Conservation (phyloP, 2,888 invertebrate genomes). For the Tetragonisca angustula region DNA sequence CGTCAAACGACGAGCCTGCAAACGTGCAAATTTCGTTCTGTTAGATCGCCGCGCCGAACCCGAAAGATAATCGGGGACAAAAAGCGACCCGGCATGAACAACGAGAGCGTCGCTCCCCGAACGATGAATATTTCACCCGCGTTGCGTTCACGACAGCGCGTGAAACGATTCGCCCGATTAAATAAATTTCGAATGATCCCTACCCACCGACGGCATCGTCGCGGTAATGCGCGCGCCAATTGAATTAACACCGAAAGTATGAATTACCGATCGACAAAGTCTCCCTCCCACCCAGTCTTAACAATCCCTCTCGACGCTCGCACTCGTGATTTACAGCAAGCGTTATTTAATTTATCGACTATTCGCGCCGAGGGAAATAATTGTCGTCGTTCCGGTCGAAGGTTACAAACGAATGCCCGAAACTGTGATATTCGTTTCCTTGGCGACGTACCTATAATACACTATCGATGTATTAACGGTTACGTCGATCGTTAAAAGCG, state of each 20-base stretch:
- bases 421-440: conserved; percentile 53
- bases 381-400: conserved; percentile 33
- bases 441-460: conserved; percentile 35
- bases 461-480: conserved; percentile 59
- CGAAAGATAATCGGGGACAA: not conserved
- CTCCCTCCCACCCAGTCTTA: conserved; percentile 11
- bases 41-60: not conserved
- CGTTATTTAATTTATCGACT: conserved; percentile 51
- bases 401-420: conserved; percentile 59
- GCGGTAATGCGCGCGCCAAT: conserved; percentile 16
- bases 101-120: not conserved
- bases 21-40: not conserved
- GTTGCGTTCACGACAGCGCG: not conserved
- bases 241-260: conserved; percentile 49
- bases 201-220: not conserved
- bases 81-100: conserved; percentile 13
- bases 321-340: conserved; percentile 41
- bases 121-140: conserved; percentile 25
- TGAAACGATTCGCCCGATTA: conserved; percentile 27
- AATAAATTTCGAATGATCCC: conserved; percentile 46
- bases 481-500: conserved; percentile 58
- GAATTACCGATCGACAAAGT: conserved; percentile 52
- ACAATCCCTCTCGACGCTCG: not conserved
- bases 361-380: conserved; percentile 46
- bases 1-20: not conserved